phyloP scores from a whole-genome alignment of 2,113 vertebrate species.

The Spea multiplicata region DNA sequence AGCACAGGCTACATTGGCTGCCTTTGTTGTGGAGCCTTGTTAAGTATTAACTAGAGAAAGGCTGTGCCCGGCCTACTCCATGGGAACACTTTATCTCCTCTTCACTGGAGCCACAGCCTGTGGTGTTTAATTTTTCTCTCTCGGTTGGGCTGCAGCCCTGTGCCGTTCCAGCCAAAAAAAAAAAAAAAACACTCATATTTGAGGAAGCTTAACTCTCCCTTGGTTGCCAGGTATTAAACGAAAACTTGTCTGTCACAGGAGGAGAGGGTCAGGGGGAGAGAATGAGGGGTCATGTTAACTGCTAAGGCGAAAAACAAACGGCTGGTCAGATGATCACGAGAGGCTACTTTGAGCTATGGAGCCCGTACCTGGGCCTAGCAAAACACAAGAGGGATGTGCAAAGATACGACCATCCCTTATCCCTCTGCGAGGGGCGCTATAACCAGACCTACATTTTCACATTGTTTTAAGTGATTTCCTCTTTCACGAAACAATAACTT shows the following conservation, averaged over 20 bases:
- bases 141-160: constrained; percentile 77
- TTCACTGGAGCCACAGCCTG: constrained; percentile 82
- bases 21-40: constrained; percentile 79
- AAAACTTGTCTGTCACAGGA: constrained; percentile 68
- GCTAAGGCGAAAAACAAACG: constrained; percentile 47
- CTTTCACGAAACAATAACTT: background rate
- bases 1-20: constrained; percentile 73
- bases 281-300: constrained; percentile 61
- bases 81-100: constrained; percentile 81
- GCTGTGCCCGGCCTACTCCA: constrained; percentile 77
- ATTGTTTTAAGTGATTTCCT: background rate
- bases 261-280: constrained; percentile 54
- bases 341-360: constrained; percentile 39
- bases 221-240: constrained; percentile 79
- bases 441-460: background rate
- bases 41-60: constrained; percentile 84
- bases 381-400: constrained; percentile 3
- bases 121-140: constrained; percentile 82
- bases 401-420: constrained; percentile 10
- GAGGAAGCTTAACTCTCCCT: constrained; percentile 73
- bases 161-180: constrained; percentile 69
- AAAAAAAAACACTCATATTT: constrained; percentile 74
- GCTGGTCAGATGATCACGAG: constrained; percentile 26
- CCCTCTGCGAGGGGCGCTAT: background rate
- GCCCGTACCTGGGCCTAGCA: constrained; percentile 15